Base-by-base conservation (phyloP, 1,140 invertebrate species). In the Steinernema feltiae region DNA sequence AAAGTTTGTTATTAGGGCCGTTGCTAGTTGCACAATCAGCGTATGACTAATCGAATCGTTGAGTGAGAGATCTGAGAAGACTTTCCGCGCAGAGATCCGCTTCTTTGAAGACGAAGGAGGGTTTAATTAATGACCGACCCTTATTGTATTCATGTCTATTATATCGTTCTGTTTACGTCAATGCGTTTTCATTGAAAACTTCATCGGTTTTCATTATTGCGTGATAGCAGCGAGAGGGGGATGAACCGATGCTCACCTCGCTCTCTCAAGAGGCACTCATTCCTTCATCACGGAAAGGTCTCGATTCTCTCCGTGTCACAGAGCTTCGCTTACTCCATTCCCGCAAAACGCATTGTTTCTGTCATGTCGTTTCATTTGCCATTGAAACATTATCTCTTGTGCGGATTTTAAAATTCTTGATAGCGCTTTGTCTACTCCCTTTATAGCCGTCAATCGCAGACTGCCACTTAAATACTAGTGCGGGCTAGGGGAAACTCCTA, bases 1-100 rank as follows among this genome's bases (percentile, higher is more conserved):
- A 63, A 63, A 63, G 53, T 63, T 63, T 63, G 53, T 63, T 63
- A 63, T 63, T 27, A 63, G 53, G 53, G 53, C 53, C 53, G 53
- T n/a, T n/a, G n/a, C 35, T 18, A 18, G 35, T 63, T 27, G 53
- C 53, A 27, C 53, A 63, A 63, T 63, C 12, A 63, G 53, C 15
- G 24, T 63, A 63, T 63, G 7, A 27, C 53, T 15, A 63, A 63
- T 63, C 53, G 24, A 63, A 27, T 27, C 24, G 53, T 46, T 46
- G 41, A 7, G 7, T 46, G 41, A n/a, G n/a, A n/a, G n/a, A n/a
- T n/a, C n/a, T n/a, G n/a, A n/a, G n/a, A n/a, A n/a, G n/a, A n/a
- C n/a, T n/a, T n/a, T n/a, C n/a, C n/a, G n/a, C n/a, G n/a, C n/a
- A n/a, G n/a, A n/a, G n/a, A n/a, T n/a, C n/a, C n/a, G n/a, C n/a